phyloP scores from a whole-genome alignment of 2,113 vertebrate species.

The Eulemur macaco region DNA sequence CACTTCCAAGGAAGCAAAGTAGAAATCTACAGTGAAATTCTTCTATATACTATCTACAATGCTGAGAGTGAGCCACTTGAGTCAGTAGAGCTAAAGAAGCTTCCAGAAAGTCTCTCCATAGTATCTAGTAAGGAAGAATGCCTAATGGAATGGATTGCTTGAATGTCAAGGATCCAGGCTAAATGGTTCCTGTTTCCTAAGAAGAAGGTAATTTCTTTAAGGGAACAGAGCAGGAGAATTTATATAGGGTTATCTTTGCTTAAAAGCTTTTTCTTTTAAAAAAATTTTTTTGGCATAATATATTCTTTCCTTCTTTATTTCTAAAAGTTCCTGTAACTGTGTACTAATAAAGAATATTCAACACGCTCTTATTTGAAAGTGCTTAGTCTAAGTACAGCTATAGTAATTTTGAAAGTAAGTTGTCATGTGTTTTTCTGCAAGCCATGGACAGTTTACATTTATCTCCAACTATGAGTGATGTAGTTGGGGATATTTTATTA shows the following conservation, averaged over 20 bases:
- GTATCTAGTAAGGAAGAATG: background rate
- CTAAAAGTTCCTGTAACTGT: background rate
- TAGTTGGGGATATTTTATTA: background rate
- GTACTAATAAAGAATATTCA: background rate
- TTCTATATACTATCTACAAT: accelerated
- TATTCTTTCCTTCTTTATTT: background rate
- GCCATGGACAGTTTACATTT: background rate
- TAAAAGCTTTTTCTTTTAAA: background rate
- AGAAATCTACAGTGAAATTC: background rate
- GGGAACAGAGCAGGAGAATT: background rate
- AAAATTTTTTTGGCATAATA: background rate
- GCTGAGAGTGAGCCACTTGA: background rate
- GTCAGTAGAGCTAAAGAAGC: background rate
- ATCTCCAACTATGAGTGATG: background rate
- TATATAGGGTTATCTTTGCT: background rate
- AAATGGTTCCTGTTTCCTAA: background rate
- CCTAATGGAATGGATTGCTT: background rate
- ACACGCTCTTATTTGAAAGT: background rate
- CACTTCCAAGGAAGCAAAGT: background rate
- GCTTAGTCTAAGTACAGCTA: background rate
- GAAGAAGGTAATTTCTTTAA: background rate
- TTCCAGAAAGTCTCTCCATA: background rate
- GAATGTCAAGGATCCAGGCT: background rate
- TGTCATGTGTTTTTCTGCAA: background rate
- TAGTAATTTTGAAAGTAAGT: background rate